Evolutionary conservation across 2,888 invertebrate species (phyloP), one percentile per base, ranked within the genome.

Genomic region (Schizotus pectinicornis): DNA sequence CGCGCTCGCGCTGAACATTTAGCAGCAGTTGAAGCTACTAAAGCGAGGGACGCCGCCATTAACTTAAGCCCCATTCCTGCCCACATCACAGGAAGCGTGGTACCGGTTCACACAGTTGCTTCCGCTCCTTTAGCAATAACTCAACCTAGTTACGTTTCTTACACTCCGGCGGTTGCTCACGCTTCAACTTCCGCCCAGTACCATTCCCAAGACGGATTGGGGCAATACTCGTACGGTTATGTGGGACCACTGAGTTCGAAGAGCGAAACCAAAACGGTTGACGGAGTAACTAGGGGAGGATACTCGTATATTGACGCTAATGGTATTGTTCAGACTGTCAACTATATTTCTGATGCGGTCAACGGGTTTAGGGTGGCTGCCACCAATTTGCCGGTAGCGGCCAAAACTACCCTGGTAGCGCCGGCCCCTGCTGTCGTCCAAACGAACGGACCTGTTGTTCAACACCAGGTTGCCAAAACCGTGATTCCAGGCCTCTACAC

Each of bases 241-340:
- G 78, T 84, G 8, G 86, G 85, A 63, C 87, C 87, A 53, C 83
- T 85, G 46, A 86, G 86, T 65, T 82, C 87, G 62, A 88, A 88
- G 73, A 81, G 84, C 22, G 89, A 89, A 76, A 80, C 84, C 0
- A 83, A 84, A 56, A 79, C 83, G 3, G 79, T 83, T 54, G 85
- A 87, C 69, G 88, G 88, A 8, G 82, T 85, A 9, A 86, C 86
- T 3, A 81, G 83, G 56, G 88, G 88, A 43, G 86, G 85, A 38
- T 89, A 89, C 73, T 86, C 87, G 35, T 89, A 88, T 73, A 83
- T 89, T 53, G 89, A 89, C 73, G 86, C 86, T 9, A 82, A 87
- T 70, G 88, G 88, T 1, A 79, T 85, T 53, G 74, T 87, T 7
- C 88, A 88, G 74, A 85, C 85, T 33, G 86, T 88, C 13, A 83